Evolutionary conservation across 2,888 invertebrate genomes (phyloP).

Genomic region (Cantharis rufa): DNA sequence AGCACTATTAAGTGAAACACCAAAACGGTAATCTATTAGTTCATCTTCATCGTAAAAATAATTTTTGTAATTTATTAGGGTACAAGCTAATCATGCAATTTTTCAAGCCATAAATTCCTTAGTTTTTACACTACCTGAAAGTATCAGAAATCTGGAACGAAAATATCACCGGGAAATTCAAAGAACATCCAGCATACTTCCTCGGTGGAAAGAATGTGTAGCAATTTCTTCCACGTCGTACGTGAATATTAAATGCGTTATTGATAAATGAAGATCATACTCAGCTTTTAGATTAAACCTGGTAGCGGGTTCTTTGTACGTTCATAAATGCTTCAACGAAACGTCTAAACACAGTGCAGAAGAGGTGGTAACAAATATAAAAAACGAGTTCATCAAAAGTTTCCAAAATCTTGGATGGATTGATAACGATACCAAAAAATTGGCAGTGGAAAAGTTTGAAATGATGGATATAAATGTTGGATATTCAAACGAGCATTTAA

Average conservation of each 20-base stretch:
- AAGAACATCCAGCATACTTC: conserved; percentile 69
- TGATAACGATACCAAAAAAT: conserved; percentile 65
- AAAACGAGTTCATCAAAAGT: conserved; percentile 79
- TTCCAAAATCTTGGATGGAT: conserved; percentile 79
- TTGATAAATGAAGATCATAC: neutral
- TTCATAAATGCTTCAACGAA: conserved; percentile 79
- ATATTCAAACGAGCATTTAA: conserved; percentile 82
- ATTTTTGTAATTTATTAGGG: conserved; percentile 50
- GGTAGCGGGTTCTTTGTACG: conserved; percentile 77
- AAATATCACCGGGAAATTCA: conserved; percentile 79
- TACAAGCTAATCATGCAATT: conserved; percentile 87
- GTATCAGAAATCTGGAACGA: conserved; percentile 76
- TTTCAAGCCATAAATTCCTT: conserved; percentile 87
- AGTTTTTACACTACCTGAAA: conserved; percentile 78
- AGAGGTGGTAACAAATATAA: conserved; percentile 86
- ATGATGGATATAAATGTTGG: conserved; percentile 83
- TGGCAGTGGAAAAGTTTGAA: conserved; percentile 61
- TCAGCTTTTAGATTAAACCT: conserved; percentile 62
- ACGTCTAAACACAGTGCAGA: conserved; percentile 80
- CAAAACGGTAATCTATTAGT: conserved; percentile 31
- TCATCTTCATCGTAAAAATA: neutral
- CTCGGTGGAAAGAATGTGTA: conserved; percentile 29
- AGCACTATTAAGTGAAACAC: conserved; percentile 26
- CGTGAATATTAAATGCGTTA: neutral
- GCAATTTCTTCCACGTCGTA: conserved; percentile 7